Percentiles rank a stretch among this genome's conserved stretches.
phyloP scores from a whole-genome alignment of 2,888 invertebrate genomes.

The Fragum fragum region DNA sequence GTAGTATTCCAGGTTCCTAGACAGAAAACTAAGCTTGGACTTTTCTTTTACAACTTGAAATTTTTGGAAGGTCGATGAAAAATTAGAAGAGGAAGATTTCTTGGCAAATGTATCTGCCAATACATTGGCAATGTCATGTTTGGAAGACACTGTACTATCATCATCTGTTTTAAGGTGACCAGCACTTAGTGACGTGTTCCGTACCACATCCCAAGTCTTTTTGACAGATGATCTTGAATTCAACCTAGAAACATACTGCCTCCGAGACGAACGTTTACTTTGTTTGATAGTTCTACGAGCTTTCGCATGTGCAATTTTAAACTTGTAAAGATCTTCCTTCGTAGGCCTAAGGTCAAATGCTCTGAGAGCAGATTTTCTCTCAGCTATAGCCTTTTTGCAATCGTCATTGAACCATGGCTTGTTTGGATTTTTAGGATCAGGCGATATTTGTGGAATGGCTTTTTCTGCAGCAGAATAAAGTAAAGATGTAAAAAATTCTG shows the following conservation, averaged over 20 bases:
- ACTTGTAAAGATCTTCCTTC: not conserved
- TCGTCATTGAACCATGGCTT: not conserved
- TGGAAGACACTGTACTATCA: not conserved
- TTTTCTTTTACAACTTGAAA: not conserved
- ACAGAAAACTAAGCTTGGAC: not conserved
- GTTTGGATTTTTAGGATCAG: too few species aligned
- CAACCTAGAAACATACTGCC: not conserved
- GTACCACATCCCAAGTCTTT: not conserved
- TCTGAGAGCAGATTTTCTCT: not conserved
- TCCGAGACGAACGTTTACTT: too few species aligned
- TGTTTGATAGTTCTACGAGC: not conserved
- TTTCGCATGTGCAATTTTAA: not conserved
- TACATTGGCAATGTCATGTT: not conserved
- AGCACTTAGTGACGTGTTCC: not conserved
- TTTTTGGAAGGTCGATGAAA: not conserved
- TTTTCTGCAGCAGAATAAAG: too few species aligned
- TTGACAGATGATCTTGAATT: not conserved
- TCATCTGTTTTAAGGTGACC: not conserved
- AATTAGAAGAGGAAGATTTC: not conserved
- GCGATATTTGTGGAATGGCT: too few species aligned
- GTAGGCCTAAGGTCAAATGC: not conserved
- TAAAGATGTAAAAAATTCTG: not conserved
- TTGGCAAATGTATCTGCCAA: not conserved
- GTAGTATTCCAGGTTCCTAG: not conserved
- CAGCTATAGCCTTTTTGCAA: conserved; percentile 2